Evolutionary conservation across 1,140 invertebrate species (phyloP), one percentile per base, ranked within the genome.

Genomic region (Paralvinella palmiformis): DNA sequence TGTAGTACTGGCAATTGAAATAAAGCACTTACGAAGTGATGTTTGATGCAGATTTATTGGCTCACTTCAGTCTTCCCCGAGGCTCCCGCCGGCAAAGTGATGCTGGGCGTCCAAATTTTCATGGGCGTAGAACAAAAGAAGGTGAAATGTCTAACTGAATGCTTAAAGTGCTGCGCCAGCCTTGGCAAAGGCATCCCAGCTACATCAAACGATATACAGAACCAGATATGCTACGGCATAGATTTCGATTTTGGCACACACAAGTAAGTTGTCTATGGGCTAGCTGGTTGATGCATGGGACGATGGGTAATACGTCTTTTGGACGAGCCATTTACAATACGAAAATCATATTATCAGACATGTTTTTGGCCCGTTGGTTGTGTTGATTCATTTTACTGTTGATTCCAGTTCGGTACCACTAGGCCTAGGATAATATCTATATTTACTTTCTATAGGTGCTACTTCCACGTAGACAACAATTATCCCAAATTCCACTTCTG

Each of bases 171-270:
- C n/a, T 32, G 55, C 33, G 27, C 55, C 33, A 32, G 33, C 27
- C 27, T 20, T 20, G 29, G 29, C 56, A 3, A 58, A 10, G 29
- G 29, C 1, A 31, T 58, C 22, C 20, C 56, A 22, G 33, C 33
- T 0, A 41, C 35, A 24, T 17, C 41, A 20, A 17, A 3, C 4
- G 58, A 59, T 20, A 20, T 37, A 6, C 20, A 36, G n/a, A 17
- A 20, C 36, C 58, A 59, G 58, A 13, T 37, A 29, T 59, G 58
- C 35, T 35, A 27, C 3, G 58, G 31, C 10, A 59, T 59, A 7
- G 58, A 59, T 22, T 59, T 37, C 36, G 58, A 59, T 29, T 59
- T 59, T 27, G 35, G 32, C 6, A 59, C 48, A 10, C 48, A 52
- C 20, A 52, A 52, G n/a, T 52, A 24, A 7, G n/a, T 52, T 24